Evolutionary conservation across 2,113 vertebrate species (phyloP).

Genomic region (Psittacara wagleri): DNA sequence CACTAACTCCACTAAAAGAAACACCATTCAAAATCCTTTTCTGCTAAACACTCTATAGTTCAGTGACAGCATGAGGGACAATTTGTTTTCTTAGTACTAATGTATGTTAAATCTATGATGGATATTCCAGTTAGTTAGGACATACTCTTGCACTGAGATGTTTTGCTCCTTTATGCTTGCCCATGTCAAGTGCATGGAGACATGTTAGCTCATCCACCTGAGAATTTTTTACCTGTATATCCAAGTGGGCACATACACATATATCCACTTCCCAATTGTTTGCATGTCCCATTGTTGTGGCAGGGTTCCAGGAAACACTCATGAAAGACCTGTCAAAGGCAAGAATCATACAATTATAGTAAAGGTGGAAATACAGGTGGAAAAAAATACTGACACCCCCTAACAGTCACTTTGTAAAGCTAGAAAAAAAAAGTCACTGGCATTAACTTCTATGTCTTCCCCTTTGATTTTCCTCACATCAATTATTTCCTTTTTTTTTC

Average conservation of each 20-base stretch:
- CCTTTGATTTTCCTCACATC: not conserved
- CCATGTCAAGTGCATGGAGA: not conserved
- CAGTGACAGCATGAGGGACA: not conserved
- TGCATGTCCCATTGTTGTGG: conserved; percentile 91
- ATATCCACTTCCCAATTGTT: conserved; percentile 91
- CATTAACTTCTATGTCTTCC: not conserved
- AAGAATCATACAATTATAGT: not conserved
- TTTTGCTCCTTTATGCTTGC: not conserved
- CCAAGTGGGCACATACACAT: conserved; percentile 83
- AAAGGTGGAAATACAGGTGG: not conserved
- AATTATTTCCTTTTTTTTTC: not conserved
- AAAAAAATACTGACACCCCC: not conserved
- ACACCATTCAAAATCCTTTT: not conserved
- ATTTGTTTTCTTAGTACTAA: not conserved
- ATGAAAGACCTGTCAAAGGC: conserved; percentile 86
- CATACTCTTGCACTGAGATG: not conserved
- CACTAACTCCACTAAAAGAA: not conserved
- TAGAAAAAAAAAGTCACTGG: not conserved
- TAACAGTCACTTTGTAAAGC: not conserved
- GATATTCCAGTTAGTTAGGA: not conserved
- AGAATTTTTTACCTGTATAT: conserved; percentile 72
- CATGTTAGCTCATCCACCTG: not conserved
- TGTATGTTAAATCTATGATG: not conserved
- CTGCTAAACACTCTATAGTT: not conserved
- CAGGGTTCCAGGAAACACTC: conserved; percentile 96